Conservation (phyloP, 2,888 invertebrate genomes). For the Priocnemis perturbator region DNA sequence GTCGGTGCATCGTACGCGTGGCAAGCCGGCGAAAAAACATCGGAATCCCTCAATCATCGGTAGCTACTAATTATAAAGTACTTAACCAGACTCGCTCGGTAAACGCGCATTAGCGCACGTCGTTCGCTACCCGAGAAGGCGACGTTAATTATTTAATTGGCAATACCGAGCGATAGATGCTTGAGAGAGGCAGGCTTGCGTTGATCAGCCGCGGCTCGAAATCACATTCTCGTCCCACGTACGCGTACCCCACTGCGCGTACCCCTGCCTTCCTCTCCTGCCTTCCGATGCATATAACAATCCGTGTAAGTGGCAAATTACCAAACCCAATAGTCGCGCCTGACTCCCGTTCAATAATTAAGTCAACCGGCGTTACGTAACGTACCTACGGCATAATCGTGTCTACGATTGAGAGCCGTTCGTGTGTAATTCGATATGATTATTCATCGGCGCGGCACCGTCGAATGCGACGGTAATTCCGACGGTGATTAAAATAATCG, state of each 20-base stretch:
- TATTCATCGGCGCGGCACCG: constrained; percentile 61
- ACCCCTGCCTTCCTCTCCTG: constrained; percentile 32
- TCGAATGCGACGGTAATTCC: constrained; percentile 58
- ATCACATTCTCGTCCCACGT: constrained; percentile 50
- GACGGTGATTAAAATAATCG: constrained; percentile 62
- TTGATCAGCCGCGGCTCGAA: constrained; percentile 51
- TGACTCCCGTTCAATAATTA: constrained; percentile 60
- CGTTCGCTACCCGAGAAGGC: too few species aligned
- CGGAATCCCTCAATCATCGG: too few species aligned
- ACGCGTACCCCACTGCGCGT: too few species aligned
- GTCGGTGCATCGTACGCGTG: too few species aligned
- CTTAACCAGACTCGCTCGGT: too few species aligned
- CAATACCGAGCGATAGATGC: constrained; percentile 1
- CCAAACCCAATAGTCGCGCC: constrained; percentile 58
- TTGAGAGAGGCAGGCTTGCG: neutral
- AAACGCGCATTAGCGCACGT: too few species aligned
- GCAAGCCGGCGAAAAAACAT: too few species aligned
- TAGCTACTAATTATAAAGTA: too few species aligned
- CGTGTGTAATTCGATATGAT: constrained; percentile 63
- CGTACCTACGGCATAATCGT: constrained; percentile 58
- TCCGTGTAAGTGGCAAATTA: constrained; percentile 60
- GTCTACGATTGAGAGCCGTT: constrained; percentile 60
- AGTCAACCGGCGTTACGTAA: constrained; percentile 56
- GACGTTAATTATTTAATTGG: too few species aligned
- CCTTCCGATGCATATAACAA: constrained; percentile 49